Percentiles rank a stretch among this genome's conserved stretches.
Evolutionary conservation across 2,113 vertebrate species (phyloP).

Genomic region (Malurus elegans): DNA sequence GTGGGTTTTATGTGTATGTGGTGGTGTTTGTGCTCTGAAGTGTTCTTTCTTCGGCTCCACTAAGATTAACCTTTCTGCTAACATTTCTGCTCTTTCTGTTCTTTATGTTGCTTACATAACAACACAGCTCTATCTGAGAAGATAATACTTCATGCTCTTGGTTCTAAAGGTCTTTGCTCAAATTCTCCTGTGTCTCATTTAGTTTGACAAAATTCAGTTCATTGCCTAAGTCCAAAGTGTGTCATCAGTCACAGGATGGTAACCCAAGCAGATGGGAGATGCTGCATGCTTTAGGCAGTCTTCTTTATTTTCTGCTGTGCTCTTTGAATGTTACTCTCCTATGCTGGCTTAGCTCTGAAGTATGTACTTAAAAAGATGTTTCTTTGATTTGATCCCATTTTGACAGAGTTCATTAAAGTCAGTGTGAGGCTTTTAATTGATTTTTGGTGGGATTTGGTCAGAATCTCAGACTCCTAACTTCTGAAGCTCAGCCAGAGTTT

Average conservation of each 20-base stretch:
- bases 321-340: neutral
- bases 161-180: neutral
- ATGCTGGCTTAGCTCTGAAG: neutral
- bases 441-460: neutral
- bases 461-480: neutral
- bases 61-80: neutral
- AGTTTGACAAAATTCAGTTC: neutral
- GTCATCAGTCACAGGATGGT: neutral
- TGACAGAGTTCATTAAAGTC: neutral
- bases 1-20: neutral
- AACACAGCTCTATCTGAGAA: neutral
- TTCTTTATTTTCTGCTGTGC: neutral
- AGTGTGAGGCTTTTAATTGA: neutral
- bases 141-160: neutral
- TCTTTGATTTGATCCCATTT: neutral
- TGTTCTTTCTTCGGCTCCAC: neutral
- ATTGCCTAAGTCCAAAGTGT: neutral
- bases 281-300: neutral
- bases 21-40: neutral
- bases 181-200: neutral
- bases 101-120: conserved; percentile 5
- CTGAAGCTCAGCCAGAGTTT: neutral
- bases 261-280: neutral
- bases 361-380: neutral
- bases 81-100: neutral